phyloP scores from a whole-genome alignment of 2,113 vertebrate genomes.

The Gobius niger region DNA sequence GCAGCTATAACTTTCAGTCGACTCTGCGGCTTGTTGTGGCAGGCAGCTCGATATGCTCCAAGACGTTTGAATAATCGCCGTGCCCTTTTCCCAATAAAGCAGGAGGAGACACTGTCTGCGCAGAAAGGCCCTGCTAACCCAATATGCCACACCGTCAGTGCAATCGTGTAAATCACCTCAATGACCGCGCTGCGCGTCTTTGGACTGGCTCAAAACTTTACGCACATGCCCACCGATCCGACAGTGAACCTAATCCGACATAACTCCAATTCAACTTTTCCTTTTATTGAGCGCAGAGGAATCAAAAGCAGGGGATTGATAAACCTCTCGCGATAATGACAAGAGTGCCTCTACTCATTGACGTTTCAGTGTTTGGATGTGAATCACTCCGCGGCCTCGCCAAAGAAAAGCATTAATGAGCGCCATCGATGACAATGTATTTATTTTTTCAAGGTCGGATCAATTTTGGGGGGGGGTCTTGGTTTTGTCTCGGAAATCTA shows the following conservation, averaged over 20 bases:
- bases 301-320: conserved; percentile 41
- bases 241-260: conserved; percentile 25
- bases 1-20: conserved; percentile 64
- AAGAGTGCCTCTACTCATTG: conserved; percentile 44
- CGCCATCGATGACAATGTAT: conserved; percentile 52
- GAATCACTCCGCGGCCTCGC: conserved; percentile 37
- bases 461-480: conserved; percentile 34
- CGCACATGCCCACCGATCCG: conserved; percentile 18
- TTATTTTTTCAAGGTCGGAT: conserved; percentile 56
- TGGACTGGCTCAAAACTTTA: conserved; percentile 25
- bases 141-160: conserved; percentile 34
- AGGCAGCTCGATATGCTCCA: conserved; percentile 59
- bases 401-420: conserved; percentile 49
- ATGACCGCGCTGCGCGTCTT: conserved; percentile 12
- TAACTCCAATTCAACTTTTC: conserved; percentile 14
- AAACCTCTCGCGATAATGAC: conserved; percentile 41
- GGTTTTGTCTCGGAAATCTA: conserved; percentile 64
- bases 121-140: conserved; percentile 52
- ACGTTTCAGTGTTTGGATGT: conserved; percentile 36
- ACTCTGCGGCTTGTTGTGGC: conserved; percentile 42
- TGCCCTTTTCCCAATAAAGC: conserved; percentile 59
- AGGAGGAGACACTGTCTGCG: conserved; percentile 28
- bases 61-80: conserved; percentile 62
- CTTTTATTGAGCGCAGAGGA: conserved; percentile 33
- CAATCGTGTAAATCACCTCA: conserved; percentile 18